Base-by-base conservation (phyloP, 2,888 invertebrate genomes). In the Drosophila cognata region DNA sequence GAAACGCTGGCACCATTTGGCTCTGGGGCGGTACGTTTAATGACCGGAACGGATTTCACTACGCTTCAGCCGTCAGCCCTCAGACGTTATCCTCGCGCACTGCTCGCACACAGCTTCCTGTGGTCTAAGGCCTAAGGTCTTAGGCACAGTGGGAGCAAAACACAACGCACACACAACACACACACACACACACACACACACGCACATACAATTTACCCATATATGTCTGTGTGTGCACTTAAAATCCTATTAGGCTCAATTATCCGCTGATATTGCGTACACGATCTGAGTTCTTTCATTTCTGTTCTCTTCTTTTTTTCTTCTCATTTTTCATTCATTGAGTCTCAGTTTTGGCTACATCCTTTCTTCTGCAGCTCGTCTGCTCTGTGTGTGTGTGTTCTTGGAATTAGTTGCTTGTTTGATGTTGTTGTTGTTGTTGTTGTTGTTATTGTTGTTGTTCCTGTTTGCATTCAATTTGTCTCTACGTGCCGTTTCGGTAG, bases 241-340 rank as follows among this genome's bases (percentile, higher is more conserved):
- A 92, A 92, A 92, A 92, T 92, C 92, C 91, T 92, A 92, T 92
- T 92, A 92, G 91, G 84, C 84, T 85, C 89, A 92, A 92, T 92
- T 92, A 92, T 91, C 86, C 81, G 86, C 88, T 84, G 85, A 90
- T 92, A 90, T 92, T 88, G 90, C 89, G 81, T 87, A 89, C 77
- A 79, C 89, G 77, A 79, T 84, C 74, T 71, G 61, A 59, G 68
- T 72, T 75, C 66, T 63, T 78, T 75, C 77, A 82, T 80, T 80
- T 77, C 79, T 69, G 71, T 57, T 71, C 61, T 56, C 50, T 48
- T 41, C 43, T 28, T 38, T 50, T 62, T 36, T 58, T 77, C 52
- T 46, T 67, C 36, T 63, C 50, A 59, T 53, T 71, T 76, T 68
- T 80, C 84, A 81, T 82, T 81, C 78, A 81, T 74, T 68, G 63